A percentile compares a stretch with the other conserved stretches of the same genome.
Conservation (phyloP, 2,113 vertebrate genomes). For the Protobothrops flavoviridis region DNA sequence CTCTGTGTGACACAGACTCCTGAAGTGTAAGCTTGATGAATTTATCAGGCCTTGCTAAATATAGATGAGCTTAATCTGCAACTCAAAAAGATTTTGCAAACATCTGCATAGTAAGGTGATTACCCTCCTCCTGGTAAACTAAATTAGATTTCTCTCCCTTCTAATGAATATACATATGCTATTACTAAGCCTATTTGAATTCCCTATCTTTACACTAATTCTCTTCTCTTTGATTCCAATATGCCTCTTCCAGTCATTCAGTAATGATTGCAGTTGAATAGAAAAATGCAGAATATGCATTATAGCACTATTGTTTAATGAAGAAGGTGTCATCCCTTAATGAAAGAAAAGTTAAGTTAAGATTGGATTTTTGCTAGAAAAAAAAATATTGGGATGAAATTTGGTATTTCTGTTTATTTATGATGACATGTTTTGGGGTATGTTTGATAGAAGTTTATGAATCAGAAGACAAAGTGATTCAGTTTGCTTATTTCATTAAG, state of each 20-base stretch:
- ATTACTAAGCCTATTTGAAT: constrained; percentile 31
- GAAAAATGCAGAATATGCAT: constrained; percentile 15
- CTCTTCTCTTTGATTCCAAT: not conserved
- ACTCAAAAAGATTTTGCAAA: constrained; percentile 37
- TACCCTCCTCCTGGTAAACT: constrained; percentile 42
- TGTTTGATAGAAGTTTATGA: not conserved
- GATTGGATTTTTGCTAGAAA: not conserved
- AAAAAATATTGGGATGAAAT: not conserved
- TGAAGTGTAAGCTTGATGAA: not conserved
- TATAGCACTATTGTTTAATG: not conserved
- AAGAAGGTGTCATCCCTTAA: not conserved
- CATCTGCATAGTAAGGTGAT: constrained; percentile 43
- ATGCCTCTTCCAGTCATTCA: constrained; percentile 7
- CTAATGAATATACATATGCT: constrained; percentile 43
- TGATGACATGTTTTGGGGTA: not conserved
- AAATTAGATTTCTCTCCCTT: constrained; percentile 29
- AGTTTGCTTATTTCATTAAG: not conserved
- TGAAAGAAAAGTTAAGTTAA: not conserved
- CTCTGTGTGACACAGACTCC: not conserved
- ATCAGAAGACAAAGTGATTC: not conserved
- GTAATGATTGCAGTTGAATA: not conserved
- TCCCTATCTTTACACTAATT: not conserved
- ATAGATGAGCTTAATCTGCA: constrained; percentile 27
- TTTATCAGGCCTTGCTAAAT: constrained; percentile 41
- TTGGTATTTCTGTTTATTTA: not conserved